Evolutionary conservation across 2,113 vertebrate genomes (phyloP).

Genomic region (Rhinolophus ferrumequinum): DNA sequence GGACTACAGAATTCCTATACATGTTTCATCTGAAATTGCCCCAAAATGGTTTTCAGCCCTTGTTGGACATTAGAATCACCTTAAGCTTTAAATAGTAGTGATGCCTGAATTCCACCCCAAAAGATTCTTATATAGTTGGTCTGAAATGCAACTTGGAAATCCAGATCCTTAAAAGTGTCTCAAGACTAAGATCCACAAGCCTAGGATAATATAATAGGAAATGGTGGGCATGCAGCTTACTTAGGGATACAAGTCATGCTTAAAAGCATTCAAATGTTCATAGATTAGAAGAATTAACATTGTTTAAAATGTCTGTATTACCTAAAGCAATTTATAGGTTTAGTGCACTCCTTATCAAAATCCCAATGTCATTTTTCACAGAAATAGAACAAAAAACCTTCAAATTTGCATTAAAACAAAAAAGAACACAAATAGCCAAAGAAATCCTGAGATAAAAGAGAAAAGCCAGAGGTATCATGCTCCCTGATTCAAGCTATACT

Average conservation of each 20-base stretch:
- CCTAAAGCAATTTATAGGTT: not conserved
- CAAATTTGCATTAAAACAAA: not conserved
- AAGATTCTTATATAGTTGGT: not conserved
- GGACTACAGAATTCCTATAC: not conserved
- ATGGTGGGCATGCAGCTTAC: not conserved
- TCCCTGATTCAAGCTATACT: not conserved
- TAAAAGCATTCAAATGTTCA: not conserved
- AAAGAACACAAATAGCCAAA: not conserved
- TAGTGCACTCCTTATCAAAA: not conserved
- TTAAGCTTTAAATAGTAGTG: conserved; percentile 23
- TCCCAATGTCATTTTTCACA: not conserved
- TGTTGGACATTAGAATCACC: not conserved
- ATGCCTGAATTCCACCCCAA: not conserved
- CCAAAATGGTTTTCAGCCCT: not conserved
- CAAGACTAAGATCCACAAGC: not conserved
- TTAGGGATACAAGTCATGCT: not conserved
- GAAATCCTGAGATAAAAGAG: not conserved
- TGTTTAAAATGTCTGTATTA: not conserved
- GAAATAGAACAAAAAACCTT: not conserved
- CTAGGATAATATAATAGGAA: not conserved
- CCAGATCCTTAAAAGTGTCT: not conserved
- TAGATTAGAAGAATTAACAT: not conserved
- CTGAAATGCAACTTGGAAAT: not conserved
- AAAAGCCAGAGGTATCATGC: not conserved
- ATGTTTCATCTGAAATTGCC: not conserved